Evolutionary conservation across 2,113 vertebrate species (phyloP), one percentile per base, ranked within the genome.

Genomic region (Vulpes ferrilata): DNA sequence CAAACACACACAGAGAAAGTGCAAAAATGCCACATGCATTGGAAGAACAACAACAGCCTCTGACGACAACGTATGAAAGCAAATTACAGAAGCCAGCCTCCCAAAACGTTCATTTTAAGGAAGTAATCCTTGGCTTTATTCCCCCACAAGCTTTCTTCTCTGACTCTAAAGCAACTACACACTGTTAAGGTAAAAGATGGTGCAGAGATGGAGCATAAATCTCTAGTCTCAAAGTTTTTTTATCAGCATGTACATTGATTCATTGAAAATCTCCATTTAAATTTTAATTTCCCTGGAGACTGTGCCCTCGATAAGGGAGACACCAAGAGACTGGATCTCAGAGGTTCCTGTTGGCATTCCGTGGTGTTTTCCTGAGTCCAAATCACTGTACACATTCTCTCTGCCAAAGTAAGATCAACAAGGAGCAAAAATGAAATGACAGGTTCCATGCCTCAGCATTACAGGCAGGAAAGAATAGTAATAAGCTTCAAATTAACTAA

Each of bases 211-310:
- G 11, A 96, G 16, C 3, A 79, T 57, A 38, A 22, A 80, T 65
- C 35, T 92, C 19, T 38, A 15, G 69, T 67, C 30, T 91, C 32
- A 62, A n/a, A 35, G 2, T 55, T 95, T 80, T 43, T 43, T 94
- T 30, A 93, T 88, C 64, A 78, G 11, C 2, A 30, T 30, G 12
- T 27, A 84, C n/a, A 81, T n/a, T 74, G 53, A 59, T 35, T 84
- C 7, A 48, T 13, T 27, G 2, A 95, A 97, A 90, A 79, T 84
- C 57, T 88, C 27, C 27, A 65, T n/a, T 92, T 95, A 89, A 81
- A 73, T 59, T 59, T 84, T 88, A 86, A 76, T 89, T 86, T 43
- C 13, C 22, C 43, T 60, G 25, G 48, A 92, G 30, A 53, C n/a
- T 19, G 3, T 48, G 17, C 8, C 60, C 16, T 81, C 25, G 23